These are phyloP conservation scores for Athalia rosae DNA, from an alignment of 2,888 invertebrate genomes.

Conservation along the genomic window DNA sequence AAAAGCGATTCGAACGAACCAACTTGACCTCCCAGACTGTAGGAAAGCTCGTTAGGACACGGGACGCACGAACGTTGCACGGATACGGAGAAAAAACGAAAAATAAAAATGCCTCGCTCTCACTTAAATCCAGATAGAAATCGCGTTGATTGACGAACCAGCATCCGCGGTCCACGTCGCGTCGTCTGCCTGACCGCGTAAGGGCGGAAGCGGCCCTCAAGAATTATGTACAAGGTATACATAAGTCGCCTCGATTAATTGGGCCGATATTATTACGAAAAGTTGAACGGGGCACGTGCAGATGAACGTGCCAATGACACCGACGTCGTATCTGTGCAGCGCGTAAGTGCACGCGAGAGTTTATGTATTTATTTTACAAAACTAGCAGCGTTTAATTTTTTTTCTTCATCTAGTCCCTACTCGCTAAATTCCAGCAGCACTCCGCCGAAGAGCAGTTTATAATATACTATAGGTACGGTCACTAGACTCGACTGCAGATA, in stretches of 20 bases:
- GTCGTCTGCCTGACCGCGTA: background rate
- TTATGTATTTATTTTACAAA: no score
- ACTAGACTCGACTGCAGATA: constrained; percentile 14
- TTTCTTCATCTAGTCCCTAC: constrained; percentile 13
- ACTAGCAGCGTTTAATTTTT: no score
- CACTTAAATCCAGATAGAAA: background rate
- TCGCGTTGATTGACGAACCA: no score
- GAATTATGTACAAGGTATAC: background rate
- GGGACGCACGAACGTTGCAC: no score
- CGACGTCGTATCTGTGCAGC: background rate
- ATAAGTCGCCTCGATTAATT: background rate
- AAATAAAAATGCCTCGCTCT: background rate
- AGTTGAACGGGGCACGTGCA: constrained; percentile 5
- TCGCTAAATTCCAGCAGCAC: no score
- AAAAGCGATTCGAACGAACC: no score
- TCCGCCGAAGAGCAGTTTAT: background rate
- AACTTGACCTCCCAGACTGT: no score
- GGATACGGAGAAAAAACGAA: background rate
- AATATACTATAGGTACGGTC: background rate
- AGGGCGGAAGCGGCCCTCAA: background rate
- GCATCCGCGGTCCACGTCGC: background rate
- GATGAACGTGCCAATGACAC: constrained; percentile 14
- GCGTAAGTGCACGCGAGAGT: no score
- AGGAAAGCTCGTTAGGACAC: no score
- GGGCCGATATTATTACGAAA: background rate